Percentiles rank a stretch among this genome's conserved stretches.
Conservation (phyloP, 2,888 invertebrate species). For the Plusia festucae region DNA sequence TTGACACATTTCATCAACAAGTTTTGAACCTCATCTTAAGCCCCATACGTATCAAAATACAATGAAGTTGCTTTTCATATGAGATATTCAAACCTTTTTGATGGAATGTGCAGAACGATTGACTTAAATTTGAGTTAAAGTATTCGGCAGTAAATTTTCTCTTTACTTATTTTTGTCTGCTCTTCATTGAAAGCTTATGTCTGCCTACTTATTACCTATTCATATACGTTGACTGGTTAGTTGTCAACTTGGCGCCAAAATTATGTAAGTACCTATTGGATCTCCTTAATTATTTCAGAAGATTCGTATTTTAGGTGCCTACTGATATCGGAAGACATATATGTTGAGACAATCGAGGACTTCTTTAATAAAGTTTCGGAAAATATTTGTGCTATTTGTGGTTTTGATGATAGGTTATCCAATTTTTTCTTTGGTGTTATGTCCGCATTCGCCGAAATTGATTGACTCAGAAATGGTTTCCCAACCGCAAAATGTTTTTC, state of each 20-base stretch:
- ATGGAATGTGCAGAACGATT: too few species aligned
- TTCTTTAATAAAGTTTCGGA: not conserved
- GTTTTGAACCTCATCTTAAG: too few species aligned
- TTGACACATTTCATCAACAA: too few species aligned
- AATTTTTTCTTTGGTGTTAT: not conserved
- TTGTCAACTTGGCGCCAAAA: not conserved
- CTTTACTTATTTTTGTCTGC: too few species aligned
- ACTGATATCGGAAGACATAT: not conserved
- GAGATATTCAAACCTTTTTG: too few species aligned
- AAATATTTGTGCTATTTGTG: not conserved
- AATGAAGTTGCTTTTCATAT: too few species aligned
- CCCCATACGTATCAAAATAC: too few species aligned
- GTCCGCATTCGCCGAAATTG: not conserved
- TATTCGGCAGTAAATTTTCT: too few species aligned
- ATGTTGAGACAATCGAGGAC: not conserved
- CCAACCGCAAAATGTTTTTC: not conserved
- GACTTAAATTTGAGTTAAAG: too few species aligned
- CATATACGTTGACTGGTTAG: too few species aligned
- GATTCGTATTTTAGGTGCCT: not conserved
- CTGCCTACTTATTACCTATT: too few species aligned
- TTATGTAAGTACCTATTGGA: not conserved
- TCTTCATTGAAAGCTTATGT: too few species aligned
- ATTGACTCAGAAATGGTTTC: not conserved
- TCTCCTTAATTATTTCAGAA: not conserved
- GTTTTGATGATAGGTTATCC: not conserved